phyloP scores from a whole-genome alignment of 30 jellyfish, hydroid and myxozoan species.

The Catostylus mosaicus region DNA sequence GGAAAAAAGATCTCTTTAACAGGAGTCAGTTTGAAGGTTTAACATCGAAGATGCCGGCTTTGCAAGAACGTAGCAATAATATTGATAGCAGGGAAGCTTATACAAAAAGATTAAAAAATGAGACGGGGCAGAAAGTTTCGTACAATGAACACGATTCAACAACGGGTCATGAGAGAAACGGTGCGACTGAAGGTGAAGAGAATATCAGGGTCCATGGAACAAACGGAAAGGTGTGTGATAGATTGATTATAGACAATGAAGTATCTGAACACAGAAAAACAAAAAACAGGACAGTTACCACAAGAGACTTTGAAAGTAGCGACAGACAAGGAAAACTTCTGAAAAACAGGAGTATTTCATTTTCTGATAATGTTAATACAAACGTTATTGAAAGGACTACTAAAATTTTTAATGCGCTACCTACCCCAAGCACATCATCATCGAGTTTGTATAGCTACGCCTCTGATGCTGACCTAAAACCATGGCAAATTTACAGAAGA shows the following conservation, averaged over 20 bases:
- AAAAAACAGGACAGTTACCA: neutral
- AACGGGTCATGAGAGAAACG: neutral
- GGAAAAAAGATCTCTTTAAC: neutral
- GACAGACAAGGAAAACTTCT: neutral
- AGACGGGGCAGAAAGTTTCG: neutral
- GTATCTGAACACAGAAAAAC: neutral
- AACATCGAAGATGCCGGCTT: neutral
- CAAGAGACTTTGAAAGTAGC: neutral
- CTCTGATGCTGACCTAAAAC: conserved; percentile 41
- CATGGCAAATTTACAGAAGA: conserved; percentile 81
- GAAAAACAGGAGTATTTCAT: conserved; percentile 4
- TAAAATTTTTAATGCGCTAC: conserved; percentile 8
- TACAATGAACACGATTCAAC: neutral
- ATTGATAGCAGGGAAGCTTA: neutral
- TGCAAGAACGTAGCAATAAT: neutral
- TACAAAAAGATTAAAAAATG: neutral
- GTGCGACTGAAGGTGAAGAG: neutral
- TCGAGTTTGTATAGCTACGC: conserved; percentile 6
- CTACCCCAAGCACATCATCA: conserved; percentile 14
- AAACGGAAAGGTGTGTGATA: neutral
- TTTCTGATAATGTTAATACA: neutral
- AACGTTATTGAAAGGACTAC: conserved; percentile 23
- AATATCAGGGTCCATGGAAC: neutral
- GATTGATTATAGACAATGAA: conserved; percentile 1
- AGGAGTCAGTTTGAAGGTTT: neutral